Evolutionary conservation across 2,888 invertebrate species (phyloP).

Genomic region (Erebia palarica): DNA sequence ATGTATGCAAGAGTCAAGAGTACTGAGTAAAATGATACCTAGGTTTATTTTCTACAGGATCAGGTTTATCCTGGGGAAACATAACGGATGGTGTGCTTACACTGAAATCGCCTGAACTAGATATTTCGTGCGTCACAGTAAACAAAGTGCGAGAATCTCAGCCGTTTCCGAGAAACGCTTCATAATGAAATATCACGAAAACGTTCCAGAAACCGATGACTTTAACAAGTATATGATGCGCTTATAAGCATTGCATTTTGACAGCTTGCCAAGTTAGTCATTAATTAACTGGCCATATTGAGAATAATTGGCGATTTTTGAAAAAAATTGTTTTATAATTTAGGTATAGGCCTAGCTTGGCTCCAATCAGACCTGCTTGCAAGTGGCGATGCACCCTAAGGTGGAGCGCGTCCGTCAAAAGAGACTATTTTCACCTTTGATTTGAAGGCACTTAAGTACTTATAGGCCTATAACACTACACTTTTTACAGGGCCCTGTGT

Average conservation of each 20-base stretch:
- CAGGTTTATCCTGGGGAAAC: not conserved
- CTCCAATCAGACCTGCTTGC: not conserved
- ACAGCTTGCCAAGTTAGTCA: not conserved
- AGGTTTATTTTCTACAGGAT: not conserved
- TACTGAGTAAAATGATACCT: no score
- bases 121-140: constrained; percentile 26
- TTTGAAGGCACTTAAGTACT: no score
- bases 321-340: no score
- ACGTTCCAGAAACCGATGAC: constrained; percentile 23
- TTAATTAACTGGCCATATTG: not conserved
- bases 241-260: not conserved
- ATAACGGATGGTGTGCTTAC: constrained; percentile 1
- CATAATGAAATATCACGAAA: constrained; percentile 24
- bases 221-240: constrained; percentile 6
- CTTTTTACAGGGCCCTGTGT: no score
- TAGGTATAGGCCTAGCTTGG: no score
- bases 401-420: no score
- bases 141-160: constrained; percentile 18
- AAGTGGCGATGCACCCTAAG: no score
- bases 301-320: no score
- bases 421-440: no score
- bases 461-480: no score
- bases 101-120: constrained; percentile 25
- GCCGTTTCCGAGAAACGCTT: constrained; percentile 19
- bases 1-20: no score